Evolutionary conservation across 2,888 invertebrate species (phyloP).

Genomic region (Camponotus fellah): DNA sequence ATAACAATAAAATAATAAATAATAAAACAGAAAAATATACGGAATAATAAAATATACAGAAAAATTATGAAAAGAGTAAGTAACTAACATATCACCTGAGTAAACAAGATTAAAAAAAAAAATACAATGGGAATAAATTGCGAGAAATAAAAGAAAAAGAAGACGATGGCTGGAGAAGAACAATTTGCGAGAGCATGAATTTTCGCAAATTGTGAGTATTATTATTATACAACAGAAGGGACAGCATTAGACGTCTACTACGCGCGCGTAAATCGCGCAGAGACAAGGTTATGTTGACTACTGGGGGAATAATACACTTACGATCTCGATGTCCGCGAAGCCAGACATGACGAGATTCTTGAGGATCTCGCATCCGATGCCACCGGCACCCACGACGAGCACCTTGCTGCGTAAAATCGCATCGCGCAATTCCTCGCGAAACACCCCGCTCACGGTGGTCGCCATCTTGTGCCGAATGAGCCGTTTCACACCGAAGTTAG

Average conservation of each 20-base stretch:
- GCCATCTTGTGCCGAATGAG: conserved; percentile 87
- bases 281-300: conserved; percentile 10
- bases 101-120: background rate
- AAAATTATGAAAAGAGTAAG: background rate
- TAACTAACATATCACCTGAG: background rate
- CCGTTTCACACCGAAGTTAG: background rate
- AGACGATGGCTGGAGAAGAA: background rate
- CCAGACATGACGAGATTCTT: conserved; percentile 98
- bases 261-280: background rate
- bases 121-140: background rate
- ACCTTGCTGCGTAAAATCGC: conserved; percentile 91
- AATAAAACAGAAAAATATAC: background rate
- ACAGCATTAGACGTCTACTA: background rate
- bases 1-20: no score
- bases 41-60: background rate
- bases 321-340: conserved; percentile 97
- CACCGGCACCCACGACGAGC: conserved; percentile 98
- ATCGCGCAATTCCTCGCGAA: conserved; percentile 89
- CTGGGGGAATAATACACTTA: conserved; percentile 87
- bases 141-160: background rate
- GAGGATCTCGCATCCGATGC: conserved; percentile 99
- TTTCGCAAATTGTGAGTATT: background rate
- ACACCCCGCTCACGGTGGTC: conserved; percentile 89
- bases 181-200: background rate
- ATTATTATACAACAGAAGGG: background rate